phyloP scores from a whole-genome alignment of 2,888 invertebrate genomes.

The Diarsia brunnea region DNA sequence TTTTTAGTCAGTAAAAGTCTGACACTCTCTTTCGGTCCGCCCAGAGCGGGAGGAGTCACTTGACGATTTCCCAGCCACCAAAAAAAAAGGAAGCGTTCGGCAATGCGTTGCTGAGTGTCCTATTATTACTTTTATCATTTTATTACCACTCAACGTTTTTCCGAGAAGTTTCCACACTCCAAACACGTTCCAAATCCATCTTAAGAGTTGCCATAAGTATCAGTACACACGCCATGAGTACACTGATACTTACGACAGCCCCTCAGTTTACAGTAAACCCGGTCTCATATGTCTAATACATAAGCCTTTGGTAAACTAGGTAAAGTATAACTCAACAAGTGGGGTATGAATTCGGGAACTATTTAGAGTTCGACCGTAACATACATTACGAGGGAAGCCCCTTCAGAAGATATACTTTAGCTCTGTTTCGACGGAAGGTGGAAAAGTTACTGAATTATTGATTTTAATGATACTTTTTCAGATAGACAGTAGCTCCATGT shows the following conservation, averaged over 20 bases:
- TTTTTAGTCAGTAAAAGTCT: too few relatives aligned
- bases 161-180: not conserved
- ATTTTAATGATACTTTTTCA: conserved; percentile 18
- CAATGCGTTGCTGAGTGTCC: not conserved
- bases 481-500: too few relatives aligned
- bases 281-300: conserved; percentile 23
- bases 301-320: conserved; percentile 41
- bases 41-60: too few relatives aligned
- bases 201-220: not conserved
- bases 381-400: conserved; percentile 34
- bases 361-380: conserved; percentile 35
- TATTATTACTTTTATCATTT: not conserved
- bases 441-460: conserved; percentile 30
- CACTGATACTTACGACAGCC: not conserved
- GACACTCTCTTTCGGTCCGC: too few relatives aligned
- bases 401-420: conserved; percentile 15
- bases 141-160: not conserved
- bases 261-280: conserved; percentile 20
- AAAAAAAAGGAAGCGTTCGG: too few relatives aligned
- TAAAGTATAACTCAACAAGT: conserved; percentile 52
- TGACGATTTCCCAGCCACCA: too few relatives aligned
- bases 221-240: not conserved
- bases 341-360: conserved; percentile 38
- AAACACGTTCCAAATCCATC: not conserved
- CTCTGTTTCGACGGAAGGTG: conserved; percentile 6